Conservation (phyloP, 2,888 invertebrate species). For the Trachelus iudaicus region DNA sequence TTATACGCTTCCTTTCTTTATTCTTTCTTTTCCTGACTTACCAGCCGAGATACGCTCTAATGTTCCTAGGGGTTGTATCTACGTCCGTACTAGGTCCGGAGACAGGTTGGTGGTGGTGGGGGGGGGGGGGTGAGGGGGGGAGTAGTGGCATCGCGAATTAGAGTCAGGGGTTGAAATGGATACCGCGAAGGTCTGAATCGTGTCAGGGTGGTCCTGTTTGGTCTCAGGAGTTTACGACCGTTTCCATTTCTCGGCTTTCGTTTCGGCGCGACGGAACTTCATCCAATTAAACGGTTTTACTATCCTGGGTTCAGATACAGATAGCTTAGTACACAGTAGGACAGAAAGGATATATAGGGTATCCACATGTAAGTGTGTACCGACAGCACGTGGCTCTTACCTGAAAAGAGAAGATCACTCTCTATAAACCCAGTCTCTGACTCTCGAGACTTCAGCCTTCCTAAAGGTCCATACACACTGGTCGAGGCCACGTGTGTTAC, state of each 20-base stretch:
- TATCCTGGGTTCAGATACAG: conserved; percentile 29
- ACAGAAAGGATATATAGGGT: not conserved
- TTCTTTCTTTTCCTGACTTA: not conserved
- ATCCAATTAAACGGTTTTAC: conserved; percentile 55
- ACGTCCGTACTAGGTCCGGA: not conserved
- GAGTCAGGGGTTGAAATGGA: not conserved
- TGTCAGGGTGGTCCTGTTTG: not conserved
- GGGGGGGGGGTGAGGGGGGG: no score
- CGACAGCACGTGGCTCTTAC: not conserved
- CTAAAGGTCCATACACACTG: not conserved
- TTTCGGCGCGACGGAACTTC: conserved; percentile 30
- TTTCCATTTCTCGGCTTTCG: conserved; percentile 39
- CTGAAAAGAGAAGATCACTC: not conserved
- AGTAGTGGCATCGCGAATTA: not conserved
- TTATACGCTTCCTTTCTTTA: not conserved
- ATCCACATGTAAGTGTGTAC: not conserved
- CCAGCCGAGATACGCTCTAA: not conserved
- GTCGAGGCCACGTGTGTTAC: not conserved
- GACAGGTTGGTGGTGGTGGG: no score
- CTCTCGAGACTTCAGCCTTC: not conserved
- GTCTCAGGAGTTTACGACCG: conserved; percentile 37
- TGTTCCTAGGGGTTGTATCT: not conserved
- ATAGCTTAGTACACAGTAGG: not conserved
- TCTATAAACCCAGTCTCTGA: not conserved
- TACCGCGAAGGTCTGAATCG: not conserved